Evolutionary conservation across 1,140 invertebrate genomes (phyloP), one percentile per base, ranked within the genome.

Genomic region (Tetraneura akinire): DNA sequence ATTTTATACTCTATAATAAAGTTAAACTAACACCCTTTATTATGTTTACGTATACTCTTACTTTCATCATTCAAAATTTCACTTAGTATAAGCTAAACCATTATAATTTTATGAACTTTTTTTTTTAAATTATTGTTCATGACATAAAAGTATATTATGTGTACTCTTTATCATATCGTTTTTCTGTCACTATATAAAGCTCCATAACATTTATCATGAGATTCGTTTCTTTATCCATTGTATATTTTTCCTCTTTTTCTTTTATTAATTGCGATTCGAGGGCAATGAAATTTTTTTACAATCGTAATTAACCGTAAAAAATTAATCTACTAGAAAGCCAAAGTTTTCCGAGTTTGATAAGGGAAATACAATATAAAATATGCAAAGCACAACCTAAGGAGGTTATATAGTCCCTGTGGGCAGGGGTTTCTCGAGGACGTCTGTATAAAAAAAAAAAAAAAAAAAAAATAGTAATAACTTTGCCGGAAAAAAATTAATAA

Each of bases 291-390:
- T 57, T 73, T 73, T n/a, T 76, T 76, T 57, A 37, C 73, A 76
- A 55, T 53, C 32, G 73, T 76, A 76, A 76, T 76, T 76, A 76
- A 76, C 53, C 32, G 73, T 57, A 42, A 76, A 73, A 76, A 76
- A 76, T 57, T 76, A 76, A 76, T 76, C 51, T 76, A 76, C 73
- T 57, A 76, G 73, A 76, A 76, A 57, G 73, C 73, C 21, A 57
- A 76, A 37, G 73, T 76, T 76, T 51, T 57, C 29, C 16, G 32
- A 42, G 32, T 76, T 37, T 37, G 73, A 76, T 76, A 76, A 76
- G 73, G 70, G 53, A 76, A 76, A 76, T 13, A 6, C 51, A n/a
- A 32, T 18, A 57, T 76, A 57, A 76, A 76, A 76, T 57, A 76
- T 57, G 73, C 73, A 76, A 76, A 76, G 32, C 53, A 57, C 29